phyloP scores from a whole-genome alignment of 2,888 invertebrate species.

The Ennomos fuscantarius region DNA sequence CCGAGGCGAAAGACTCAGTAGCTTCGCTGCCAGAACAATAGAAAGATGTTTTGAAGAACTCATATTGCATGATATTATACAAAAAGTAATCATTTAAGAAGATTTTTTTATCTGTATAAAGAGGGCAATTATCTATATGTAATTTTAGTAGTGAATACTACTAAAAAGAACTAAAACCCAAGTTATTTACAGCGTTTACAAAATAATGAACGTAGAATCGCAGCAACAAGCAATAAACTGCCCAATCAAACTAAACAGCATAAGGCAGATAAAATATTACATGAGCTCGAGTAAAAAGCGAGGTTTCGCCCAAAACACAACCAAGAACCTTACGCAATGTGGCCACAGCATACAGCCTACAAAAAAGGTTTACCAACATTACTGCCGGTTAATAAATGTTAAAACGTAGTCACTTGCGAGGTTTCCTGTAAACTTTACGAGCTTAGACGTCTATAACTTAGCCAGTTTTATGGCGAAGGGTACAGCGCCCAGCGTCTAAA shows the following conservation, averaged over 20 bases:
- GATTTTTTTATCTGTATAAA: no score
- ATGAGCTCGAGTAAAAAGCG: slow-evolving; percentile 26
- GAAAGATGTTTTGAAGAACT: no score
- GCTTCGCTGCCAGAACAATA: no score
- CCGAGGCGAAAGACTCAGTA: no score
- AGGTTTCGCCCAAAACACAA: slow-evolving; percentile 28
- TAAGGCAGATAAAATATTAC: slow-evolving; percentile 18
- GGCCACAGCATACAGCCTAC: slow-evolving; percentile 26
- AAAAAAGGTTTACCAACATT: slow-evolving; percentile 29
- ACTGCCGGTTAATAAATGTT: slow-evolving; percentile 18
- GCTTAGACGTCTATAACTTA: slow-evolving; percentile 58
- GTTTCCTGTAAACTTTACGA: slow-evolving; percentile 49
- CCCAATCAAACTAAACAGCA: slow-evolving; percentile 14
- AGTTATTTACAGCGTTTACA: no score
- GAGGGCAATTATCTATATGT: no score
- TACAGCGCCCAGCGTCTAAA: slow-evolving; percentile 58
- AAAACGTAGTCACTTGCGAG: slow-evolving; percentile 29
- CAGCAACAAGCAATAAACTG: neutral
- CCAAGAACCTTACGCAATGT: slow-evolving; percentile 31
- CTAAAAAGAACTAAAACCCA: no score
- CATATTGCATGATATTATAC: no score
- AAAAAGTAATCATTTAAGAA: no score
- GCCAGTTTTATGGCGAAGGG: slow-evolving; percentile 61
- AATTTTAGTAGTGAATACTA: no score
- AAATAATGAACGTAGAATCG: no score